phyloP scores from a whole-genome alignment of 2,797 vertebrate genomes.

The Epinephelus malabaricus region DNA sequence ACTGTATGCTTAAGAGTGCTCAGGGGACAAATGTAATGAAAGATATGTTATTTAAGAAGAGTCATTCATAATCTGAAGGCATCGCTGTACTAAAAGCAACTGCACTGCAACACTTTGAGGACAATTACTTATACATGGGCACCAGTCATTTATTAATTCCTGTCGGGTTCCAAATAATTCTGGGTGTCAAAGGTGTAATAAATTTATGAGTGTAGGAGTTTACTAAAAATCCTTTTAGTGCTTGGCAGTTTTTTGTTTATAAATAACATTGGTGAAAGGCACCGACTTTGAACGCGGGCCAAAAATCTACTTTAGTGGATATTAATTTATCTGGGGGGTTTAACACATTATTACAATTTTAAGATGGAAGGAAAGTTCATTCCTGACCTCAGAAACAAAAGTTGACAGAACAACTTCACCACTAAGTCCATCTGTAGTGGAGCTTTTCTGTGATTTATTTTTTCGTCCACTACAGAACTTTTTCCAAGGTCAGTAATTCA shows the following conservation, averaged over 20 bases:
- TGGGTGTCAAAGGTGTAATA: constrained; percentile 39
- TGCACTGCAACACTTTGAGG: constrained; percentile 25
- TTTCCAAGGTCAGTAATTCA: neutral
- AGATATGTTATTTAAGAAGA: constrained; percentile 18
- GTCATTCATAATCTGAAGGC: constrained; percentile 26
- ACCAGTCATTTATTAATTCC: constrained; percentile 42
- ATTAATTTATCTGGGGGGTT: constrained; percentile 44
- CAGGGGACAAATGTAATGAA: constrained; percentile 35
- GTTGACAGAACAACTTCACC: constrained; percentile 15
- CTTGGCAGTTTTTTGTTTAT: constrained; percentile 56
- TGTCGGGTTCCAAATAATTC: constrained; percentile 11
- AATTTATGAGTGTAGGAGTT: constrained; percentile 46
- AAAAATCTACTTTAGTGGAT: constrained; percentile 59
- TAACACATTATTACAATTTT: constrained; percentile 32
- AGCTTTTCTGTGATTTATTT: neutral
- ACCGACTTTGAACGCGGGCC: constrained; percentile 38
- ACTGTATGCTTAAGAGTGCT: neutral
- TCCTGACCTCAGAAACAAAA: constrained; percentile 42
- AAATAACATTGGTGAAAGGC: constrained; percentile 34
- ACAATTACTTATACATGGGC: constrained; percentile 26
- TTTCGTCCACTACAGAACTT: neutral
- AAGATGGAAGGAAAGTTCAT: constrained; percentile 32
- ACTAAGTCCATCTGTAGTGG: neutral
- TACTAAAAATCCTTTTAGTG: constrained; percentile 57
- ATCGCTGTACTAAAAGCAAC: constrained; percentile 3